Evolutionary conservation across 1,140 invertebrate species (phyloP).

Genomic region (Bombus ignitus): DNA sequence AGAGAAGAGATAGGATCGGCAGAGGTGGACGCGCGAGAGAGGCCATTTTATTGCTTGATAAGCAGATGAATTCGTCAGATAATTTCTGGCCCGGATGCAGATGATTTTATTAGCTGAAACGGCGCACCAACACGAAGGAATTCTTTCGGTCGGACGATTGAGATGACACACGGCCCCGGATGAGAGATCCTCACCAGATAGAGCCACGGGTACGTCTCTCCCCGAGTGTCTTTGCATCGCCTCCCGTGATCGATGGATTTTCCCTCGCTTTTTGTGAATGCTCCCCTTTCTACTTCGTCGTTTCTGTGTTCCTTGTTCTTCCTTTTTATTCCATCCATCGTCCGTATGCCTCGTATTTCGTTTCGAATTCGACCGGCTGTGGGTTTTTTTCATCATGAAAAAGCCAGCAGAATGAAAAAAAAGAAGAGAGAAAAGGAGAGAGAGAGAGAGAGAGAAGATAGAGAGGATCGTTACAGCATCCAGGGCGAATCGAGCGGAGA

Average conservation of each 20-base stretch:
- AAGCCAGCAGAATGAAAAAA: no score
- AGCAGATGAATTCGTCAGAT: conserved; percentile 81
- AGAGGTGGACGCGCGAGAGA: conserved; percentile 51
- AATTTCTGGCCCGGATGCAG: conserved; percentile 69
- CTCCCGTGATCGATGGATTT: conserved; percentile 67
- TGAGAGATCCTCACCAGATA: conserved; percentile 72
- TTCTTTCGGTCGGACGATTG: conserved; percentile 58
- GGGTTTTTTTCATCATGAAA: background rate
- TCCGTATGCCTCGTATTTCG: background rate
- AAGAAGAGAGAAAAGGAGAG: no score
- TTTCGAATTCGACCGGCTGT: background rate
- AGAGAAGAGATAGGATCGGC: conserved; percentile 73
- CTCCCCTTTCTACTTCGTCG: no score
- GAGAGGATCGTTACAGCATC: conserved; percentile 22
- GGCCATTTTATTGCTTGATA: conserved; percentile 81
- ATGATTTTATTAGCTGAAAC: conserved; percentile 79
- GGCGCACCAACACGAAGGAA: conserved; percentile 42
- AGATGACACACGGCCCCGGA: conserved; percentile 50
- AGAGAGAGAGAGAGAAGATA: background rate
- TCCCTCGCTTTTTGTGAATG: conserved; percentile 38
- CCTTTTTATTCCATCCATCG: background rate
- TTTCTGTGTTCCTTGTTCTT: background rate
- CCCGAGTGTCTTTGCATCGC: conserved; percentile 45
- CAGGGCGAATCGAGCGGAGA: conserved; percentile 26
- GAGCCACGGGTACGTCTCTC: conserved; percentile 25